Evolutionary conservation across 2,888 invertebrate genomes (phyloP), one percentile per base, ranked within the genome.

Genomic region (Tetropium fuscum): DNA sequence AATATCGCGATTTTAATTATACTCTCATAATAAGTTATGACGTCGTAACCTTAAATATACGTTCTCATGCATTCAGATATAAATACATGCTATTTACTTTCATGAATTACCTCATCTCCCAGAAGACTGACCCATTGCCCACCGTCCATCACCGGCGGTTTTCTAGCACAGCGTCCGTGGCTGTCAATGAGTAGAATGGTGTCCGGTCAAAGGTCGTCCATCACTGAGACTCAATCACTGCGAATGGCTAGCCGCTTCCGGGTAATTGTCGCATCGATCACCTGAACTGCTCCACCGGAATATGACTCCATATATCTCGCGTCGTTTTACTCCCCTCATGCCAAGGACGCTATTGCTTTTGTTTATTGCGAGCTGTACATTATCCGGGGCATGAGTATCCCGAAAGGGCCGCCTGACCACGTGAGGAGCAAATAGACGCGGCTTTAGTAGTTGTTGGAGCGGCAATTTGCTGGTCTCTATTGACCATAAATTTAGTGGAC

Each of bases 181-280:
- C 19, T 34, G 48, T 34, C 48, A 34, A 48, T 34, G 60, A 43
- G 48, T 20, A 30, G 38, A 60, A 64, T 58, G 48, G 58, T 30
- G 57, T 34, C 51, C 56, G 53, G 45, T 57, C 55, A 53, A 60
- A 66, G 70, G 64, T 68, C 73, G 73, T 76, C 70, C 70, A 75
- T 76, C 74, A 74, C 68, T 64, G 68, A 58, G 66, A 70, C 74
- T 76, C 77, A 77, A 77, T 77, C 77, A 75, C 74, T 62, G 72
- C 68, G 68, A 73, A 75, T 72, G 70, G 72, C 68, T 70, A 69
- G 59, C 70, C 70, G 73, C 72, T 74, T 65, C 71, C 68, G 66
- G 71, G 71, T 78, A 78, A 78, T 78, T 78, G 76, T 72, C 69
- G 70, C 77, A 77, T 77, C 76, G 73, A 77, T 77, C 77, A 77